Conservation (phyloP, 2,888 invertebrate species). For the Gnatocerus cornutus region DNA sequence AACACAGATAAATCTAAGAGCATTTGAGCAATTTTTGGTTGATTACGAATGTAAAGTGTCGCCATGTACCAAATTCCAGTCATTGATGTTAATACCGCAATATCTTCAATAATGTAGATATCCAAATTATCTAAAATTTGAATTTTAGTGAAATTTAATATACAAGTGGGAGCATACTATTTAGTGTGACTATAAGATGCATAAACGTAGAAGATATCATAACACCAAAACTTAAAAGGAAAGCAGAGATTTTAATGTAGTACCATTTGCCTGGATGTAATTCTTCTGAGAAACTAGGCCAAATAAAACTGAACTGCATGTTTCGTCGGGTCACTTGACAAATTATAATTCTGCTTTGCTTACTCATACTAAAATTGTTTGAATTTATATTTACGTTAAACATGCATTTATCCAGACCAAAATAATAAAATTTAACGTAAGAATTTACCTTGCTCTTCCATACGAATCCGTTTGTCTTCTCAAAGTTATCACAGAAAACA, state of each 20-base stretch:
- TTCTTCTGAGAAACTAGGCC: background rate
- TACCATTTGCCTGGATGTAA: background rate
- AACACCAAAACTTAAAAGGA: background rate
- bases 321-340: background rate
- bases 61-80: conserved; percentile 11
- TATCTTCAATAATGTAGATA: conserved; percentile 1
- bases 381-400: too few species aligned
- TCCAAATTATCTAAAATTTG: conserved; percentile 1
- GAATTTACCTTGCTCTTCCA: too few species aligned
- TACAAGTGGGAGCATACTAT: too few species aligned
- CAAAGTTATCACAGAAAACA: too few species aligned
- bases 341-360: background rate
- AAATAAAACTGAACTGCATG: conserved; percentile 1
- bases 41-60: background rate
- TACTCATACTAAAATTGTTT: conserved; percentile 2
- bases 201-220: background rate
- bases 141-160: background rate
- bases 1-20: conserved; percentile 9
- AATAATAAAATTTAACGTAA: too few species aligned
- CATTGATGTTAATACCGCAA: conserved; percentile 2
- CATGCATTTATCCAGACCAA: too few species aligned
- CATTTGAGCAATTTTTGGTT: background rate
- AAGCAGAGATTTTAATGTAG: background rate
- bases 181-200: background rate
- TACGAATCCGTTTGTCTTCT: too few species aligned